These are phyloP conservation scores for Cantharis nigra DNA, from an alignment of 2,888 invertebrate genomes.

Conservation along the genomic window DNA sequence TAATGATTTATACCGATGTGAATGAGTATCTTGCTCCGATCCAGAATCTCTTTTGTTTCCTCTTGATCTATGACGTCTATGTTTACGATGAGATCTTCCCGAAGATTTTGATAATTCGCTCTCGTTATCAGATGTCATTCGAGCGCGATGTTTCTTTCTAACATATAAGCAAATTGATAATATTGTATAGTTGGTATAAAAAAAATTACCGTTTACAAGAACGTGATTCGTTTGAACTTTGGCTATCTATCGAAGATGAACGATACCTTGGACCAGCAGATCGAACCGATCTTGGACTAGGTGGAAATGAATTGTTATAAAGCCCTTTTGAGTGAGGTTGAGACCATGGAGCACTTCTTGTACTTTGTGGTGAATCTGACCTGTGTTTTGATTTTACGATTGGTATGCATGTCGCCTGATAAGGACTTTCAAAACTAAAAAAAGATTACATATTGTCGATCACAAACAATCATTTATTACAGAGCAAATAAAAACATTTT, in stretches of 20 bases:
- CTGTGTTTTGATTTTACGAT: conserved; percentile 53
- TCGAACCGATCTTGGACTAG: conserved; percentile 81
- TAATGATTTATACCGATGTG: conserved; percentile 44
- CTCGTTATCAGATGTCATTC: conserved; percentile 86
- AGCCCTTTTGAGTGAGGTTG: conserved; percentile 74
- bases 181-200: background rate
- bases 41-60: conserved; percentile 75
- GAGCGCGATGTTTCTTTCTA: conserved; percentile 75
- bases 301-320: conserved; percentile 61
- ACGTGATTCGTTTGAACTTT: conserved; percentile 84
- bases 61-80: conserved; percentile 75
- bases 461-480: too few species aligned
- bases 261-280: conserved; percentile 68
- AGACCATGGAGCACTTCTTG: conserved; percentile 80
- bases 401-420: conserved; percentile 59
- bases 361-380: conserved; percentile 78
- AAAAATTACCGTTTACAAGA: conserved; percentile 70
- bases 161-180: background rate
- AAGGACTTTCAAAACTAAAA: conserved; percentile 58
- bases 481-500: too few species aligned
- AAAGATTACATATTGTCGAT: background rate
- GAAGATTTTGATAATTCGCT: conserved; percentile 88
- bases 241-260: conserved; percentile 86
- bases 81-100: conserved; percentile 76
- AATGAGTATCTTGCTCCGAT: conserved; percentile 70